These are phyloP conservation scores for Deilephila elpenor DNA, from an alignment of 2,888 invertebrate species.

Conservation along the genomic window DNA sequence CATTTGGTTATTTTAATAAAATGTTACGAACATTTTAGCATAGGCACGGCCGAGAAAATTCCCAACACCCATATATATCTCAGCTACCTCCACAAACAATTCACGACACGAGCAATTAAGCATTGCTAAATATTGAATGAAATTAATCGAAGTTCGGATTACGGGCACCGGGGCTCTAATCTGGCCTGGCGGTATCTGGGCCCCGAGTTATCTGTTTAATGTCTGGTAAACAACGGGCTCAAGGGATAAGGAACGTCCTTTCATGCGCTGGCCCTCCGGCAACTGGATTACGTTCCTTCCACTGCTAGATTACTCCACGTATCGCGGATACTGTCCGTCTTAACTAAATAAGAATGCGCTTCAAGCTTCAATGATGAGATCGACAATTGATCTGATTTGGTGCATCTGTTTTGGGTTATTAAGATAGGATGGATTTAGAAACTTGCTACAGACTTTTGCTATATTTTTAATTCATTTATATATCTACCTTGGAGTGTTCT, in stretches of 20 bases:
- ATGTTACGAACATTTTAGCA: not conserved
- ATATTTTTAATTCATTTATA: too few relatives aligned
- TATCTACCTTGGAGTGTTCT: too few relatives aligned
- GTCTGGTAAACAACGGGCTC: slow-evolving; percentile 86
- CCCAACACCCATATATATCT: not conserved
- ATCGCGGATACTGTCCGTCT: slow-evolving; percentile 46
- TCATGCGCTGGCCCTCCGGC: slow-evolving; percentile 81
- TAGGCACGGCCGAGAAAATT: not conserved
- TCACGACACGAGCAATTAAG: slow-evolving; percentile 65
- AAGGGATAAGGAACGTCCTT: slow-evolving; percentile 84
- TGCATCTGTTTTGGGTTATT: not conserved
- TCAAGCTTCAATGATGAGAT: not conserved
- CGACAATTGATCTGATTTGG: not conserved
- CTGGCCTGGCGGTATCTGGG: slow-evolving; percentile 80
- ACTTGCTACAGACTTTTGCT: too few relatives aligned
- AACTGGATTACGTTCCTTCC: slow-evolving; percentile 75
- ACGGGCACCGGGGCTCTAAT: slow-evolving; percentile 79
- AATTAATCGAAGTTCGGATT: slow-evolving; percentile 84
- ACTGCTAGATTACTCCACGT: slow-evolving; percentile 74
- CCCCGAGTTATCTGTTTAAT: slow-evolving; percentile 85
- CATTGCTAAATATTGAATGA: slow-evolving; percentile 81
- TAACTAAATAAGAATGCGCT: slow-evolving; percentile 10
- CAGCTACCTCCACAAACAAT: slow-evolving; percentile 53
- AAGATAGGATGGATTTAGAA: too few relatives aligned
- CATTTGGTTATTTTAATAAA: too few relatives aligned